Conservation (phyloP, 2,113 vertebrate genomes). For the Pollimyrus isidori region DNA sequence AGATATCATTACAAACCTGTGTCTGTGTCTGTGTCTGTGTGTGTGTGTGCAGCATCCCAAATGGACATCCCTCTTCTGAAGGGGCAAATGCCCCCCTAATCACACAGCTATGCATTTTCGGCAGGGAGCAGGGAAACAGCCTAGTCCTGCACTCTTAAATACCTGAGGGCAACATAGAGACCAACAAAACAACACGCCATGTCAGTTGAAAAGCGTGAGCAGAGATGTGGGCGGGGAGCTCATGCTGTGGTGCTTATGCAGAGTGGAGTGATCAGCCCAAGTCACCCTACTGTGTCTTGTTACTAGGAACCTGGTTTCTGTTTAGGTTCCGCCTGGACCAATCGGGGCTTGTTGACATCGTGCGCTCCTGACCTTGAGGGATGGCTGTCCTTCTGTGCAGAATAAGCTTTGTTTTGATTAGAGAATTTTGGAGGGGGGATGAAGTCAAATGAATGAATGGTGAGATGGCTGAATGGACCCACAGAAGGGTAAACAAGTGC, state of each 20-base stretch:
- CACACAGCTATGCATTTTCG: background rate
- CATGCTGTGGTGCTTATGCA: slow-evolving; percentile 26
- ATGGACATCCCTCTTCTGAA: background rate
- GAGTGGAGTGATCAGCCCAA: background rate
- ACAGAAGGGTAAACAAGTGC: slow-evolving; percentile 18
- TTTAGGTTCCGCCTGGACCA: slow-evolving; percentile 2
- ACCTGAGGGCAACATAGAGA: background rate
- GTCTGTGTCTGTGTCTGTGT: background rate
- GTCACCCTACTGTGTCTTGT: background rate
- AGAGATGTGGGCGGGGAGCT: slow-evolving; percentile 17
- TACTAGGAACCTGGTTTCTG: slow-evolving; percentile 18
- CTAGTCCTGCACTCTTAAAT: background rate
- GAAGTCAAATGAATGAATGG: slow-evolving; percentile 20
- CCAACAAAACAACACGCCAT: background rate
- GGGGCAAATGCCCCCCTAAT: background rate
- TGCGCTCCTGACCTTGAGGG: slow-evolving; percentile 21
- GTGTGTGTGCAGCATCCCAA: background rate
- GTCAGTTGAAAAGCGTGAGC: slow-evolving; percentile 23
- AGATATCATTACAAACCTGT: background rate
- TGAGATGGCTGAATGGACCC: slow-evolving; percentile 19
- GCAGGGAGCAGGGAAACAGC: background rate
- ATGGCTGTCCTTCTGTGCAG: slow-evolving; percentile 5
- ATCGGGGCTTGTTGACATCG: slow-evolving; percentile 24
- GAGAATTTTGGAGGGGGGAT: background rate
- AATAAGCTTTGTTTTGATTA: slow-evolving; percentile 19